These are phyloP conservation scores for Temnothorax curvispinosus DNA, from an alignment of 1,140 invertebrate species.

Conservation along the genomic window DNA sequence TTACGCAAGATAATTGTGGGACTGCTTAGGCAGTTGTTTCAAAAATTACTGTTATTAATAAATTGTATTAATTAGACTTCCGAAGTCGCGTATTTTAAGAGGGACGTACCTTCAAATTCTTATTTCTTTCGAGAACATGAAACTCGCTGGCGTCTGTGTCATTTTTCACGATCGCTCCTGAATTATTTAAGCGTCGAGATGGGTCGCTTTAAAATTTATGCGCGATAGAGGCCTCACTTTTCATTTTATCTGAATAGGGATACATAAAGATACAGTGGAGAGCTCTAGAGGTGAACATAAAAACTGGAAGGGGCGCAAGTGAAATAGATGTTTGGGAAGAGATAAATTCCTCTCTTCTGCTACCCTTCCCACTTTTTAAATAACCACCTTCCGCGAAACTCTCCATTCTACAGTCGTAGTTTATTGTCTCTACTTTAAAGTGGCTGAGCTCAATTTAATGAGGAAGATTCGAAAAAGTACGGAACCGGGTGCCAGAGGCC, in stretches of 20 bases:
- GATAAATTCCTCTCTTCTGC: not conserved
- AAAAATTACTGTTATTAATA: not conserved
- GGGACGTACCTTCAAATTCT: no score
- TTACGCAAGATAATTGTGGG: not conserved
- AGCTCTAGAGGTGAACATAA: not conserved
- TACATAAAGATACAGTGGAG: not conserved
- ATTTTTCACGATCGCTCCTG: not conserved
- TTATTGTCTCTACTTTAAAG: not conserved
- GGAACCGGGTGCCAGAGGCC: not conserved
- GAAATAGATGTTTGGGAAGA: not conserved
- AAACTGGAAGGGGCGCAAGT: not conserved
- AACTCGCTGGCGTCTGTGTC: not conserved
- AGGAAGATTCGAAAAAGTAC: not conserved
- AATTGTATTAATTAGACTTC: not conserved
- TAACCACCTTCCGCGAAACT: not conserved
- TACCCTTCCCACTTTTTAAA: not conserved
- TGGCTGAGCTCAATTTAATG: not conserved
- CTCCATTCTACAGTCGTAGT: not conserved
- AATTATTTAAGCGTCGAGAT: not conserved
- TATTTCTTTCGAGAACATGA: not conserved
- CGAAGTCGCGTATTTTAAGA: not conserved
- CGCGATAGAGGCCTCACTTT: not conserved
- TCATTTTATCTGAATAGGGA: not conserved
- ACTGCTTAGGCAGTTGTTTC: not conserved
- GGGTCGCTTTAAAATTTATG: not conserved